Conservation (phyloP, 2,113 vertebrate species). For the Oceanodroma tethys region DNA sequence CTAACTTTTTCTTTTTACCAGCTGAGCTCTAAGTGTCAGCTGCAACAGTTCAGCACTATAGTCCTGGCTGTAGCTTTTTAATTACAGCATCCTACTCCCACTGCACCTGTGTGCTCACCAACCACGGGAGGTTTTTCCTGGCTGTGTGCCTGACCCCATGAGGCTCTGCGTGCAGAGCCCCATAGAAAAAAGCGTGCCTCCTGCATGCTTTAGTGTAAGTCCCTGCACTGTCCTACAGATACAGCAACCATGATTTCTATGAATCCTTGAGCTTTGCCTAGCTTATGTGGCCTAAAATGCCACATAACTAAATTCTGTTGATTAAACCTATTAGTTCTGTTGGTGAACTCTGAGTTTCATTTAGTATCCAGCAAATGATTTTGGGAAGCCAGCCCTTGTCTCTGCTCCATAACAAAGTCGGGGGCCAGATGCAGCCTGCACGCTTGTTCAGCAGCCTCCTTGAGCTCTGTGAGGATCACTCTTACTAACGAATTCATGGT, state of each 20-base stretch:
- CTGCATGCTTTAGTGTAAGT: background rate
- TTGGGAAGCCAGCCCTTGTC: background rate
- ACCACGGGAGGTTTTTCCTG: background rate
- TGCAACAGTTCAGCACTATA: background rate
- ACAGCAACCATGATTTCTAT: background rate
- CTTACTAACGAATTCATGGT: background rate
- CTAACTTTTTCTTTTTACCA: background rate
- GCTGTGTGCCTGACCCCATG: background rate
- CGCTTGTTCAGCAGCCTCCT: background rate
- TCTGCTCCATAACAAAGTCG: background rate
- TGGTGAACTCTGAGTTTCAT: background rate
- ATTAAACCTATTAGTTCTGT: background rate
- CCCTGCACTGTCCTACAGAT: background rate
- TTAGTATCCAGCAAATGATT: background rate
- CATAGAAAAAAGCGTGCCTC: background rate
- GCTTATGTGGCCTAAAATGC: accelerated
- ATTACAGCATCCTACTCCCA: background rate
- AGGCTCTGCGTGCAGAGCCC: background rate
- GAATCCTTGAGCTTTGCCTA: background rate
- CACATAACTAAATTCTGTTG: background rate
- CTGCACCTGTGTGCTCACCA: background rate
- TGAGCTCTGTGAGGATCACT: background rate
- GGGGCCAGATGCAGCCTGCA: background rate
- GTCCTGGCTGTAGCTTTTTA: background rate
- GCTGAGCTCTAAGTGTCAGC: background rate